Evolutionary conservation across 2,888 invertebrate species (phyloP).

Genomic region (Melanotus villosus): DNA sequence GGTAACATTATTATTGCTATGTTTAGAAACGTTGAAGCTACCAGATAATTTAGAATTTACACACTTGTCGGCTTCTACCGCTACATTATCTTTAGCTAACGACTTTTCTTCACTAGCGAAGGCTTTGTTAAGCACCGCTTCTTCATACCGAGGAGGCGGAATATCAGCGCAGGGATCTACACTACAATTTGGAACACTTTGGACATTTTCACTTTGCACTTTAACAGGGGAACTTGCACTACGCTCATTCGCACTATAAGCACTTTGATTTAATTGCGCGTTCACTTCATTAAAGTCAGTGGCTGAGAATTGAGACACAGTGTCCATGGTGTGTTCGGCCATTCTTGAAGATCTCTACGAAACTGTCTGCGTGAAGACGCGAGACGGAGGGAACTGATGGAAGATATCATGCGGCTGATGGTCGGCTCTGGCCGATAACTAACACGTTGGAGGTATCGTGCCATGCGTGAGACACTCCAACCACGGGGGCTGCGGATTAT

Average conservation of each 20-base stretch:
- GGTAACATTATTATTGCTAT: conserved; percentile 41
- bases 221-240: conserved; percentile 32
- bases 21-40: conserved; percentile 32
- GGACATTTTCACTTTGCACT: conserved; percentile 32
- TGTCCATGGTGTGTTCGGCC: conserved; percentile 64
- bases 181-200: conserved; percentile 26
- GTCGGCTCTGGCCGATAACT: conserved; percentile 59
- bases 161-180: conserved; percentile 6
- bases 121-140: neutral
- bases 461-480: conserved; percentile 64
- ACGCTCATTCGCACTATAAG: conserved; percentile 37
- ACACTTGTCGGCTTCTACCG: neutral
- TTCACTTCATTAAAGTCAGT: conserved; percentile 53
- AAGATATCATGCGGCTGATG: conserved; percentile 63
- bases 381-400: conserved; percentile 57
- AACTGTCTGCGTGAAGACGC: conserved; percentile 67
- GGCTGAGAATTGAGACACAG: conserved; percentile 47
- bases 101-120: conserved; percentile 12
- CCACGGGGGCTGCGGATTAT: conserved; percentile 59
- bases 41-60: conserved; percentile 39
- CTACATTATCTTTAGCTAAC: conserved; percentile 4
- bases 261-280: conserved; percentile 38
- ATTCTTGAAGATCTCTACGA: conserved; percentile 68
- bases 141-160: conserved; percentile 9
- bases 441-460: conserved; percentile 58